Evolutionary conservation across 2,888 invertebrate genomes (phyloP), one percentile per base, ranked within the genome.

Genomic region (Phalera bucephala): DNA sequence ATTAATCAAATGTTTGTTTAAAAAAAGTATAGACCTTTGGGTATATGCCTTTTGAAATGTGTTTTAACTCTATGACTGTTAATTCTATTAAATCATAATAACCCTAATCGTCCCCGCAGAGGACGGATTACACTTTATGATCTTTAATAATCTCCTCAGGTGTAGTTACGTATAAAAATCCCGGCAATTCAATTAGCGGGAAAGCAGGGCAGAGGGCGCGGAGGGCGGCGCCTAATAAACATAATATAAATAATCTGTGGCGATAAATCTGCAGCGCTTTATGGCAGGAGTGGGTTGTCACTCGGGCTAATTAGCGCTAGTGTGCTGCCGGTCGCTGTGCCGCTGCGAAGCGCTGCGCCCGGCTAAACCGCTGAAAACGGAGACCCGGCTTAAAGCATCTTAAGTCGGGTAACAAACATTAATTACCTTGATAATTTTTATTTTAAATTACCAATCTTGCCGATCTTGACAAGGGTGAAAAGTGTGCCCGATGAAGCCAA

Each of bases 221-320:
- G 72, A 72, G 79, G 83, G 85, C 74, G 80, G 77, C 72, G 85
- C 71, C 86, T 88, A 86, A 87, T 88, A 88, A 88, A 87, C 87
- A 87, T 88, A 88, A 88, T 88, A 88, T 88, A 88, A 89, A 87
- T 89, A 88, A 88, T 89, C 88, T 87, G 78, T 54, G 74, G 80
- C 85, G 85, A 87, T 88, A 89, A 87, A 88, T 88, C 89, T 87
- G 86, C 80, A 80, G 78, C 85, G 84, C 80, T 87, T 88, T 88
- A 88, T 84, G 86, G 80, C 81, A 77, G 85, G 88, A 87, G 88
- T 86, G 89, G 88, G 88, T 88, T 88, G 88, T 87, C 88, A 88
- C 86, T 87, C 72, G 60, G 79, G 77, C 86, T 89, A 88, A 89
- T 89, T 88, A 88, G 86, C 78, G 72, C 84, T 84, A 84, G 84